Conservation (phyloP, 2,113 vertebrate species). For the Notiomystis cincta region DNA sequence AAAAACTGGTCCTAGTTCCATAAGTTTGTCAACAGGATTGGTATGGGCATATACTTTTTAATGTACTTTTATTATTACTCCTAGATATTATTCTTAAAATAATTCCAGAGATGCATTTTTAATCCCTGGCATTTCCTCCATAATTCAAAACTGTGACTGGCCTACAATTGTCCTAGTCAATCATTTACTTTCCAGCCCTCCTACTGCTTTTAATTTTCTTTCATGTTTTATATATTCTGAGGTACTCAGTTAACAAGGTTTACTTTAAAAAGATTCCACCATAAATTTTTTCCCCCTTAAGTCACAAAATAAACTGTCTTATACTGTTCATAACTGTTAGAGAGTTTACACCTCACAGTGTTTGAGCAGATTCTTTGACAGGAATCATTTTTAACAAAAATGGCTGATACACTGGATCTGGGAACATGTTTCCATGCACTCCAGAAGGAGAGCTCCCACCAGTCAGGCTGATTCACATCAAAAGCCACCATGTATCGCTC, state of each 20-base stretch:
- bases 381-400: background rate
- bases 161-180: background rate
- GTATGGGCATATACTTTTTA: background rate
- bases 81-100: background rate
- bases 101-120: background rate
- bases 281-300: background rate
- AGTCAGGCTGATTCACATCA: background rate
- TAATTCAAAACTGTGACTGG: background rate
- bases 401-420: background rate
- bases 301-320: background rate
- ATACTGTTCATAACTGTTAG: background rate
- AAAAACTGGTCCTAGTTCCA: background rate
- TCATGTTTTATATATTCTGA: background rate
- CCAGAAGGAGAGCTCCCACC: background rate
- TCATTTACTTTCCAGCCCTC: background rate
- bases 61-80: background rate
- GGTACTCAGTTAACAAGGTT: background rate
- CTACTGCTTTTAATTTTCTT: background rate
- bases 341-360: background rate
- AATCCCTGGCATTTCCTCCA: background rate
- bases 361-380: background rate
- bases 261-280: background rate
- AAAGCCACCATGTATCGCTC: background rate
- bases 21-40: background rate
- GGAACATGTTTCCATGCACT: background rate